These are phyloP conservation scores for Oncorhynchus keta DNA, from an alignment of 2,113 vertebrate species.

Conservation along the genomic window DNA sequence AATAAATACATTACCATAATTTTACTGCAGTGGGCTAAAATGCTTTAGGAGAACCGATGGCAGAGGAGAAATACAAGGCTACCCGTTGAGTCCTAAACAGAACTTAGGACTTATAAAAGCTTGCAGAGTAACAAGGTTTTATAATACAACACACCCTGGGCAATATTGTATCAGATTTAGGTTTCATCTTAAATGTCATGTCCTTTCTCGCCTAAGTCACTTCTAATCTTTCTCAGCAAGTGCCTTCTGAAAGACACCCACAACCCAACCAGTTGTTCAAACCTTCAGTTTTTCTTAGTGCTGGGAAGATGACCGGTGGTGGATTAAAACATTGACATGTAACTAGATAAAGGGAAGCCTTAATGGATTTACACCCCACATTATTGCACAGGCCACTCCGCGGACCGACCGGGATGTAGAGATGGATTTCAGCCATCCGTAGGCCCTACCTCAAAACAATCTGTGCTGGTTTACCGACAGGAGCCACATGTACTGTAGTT, in stretches of 20 bases:
- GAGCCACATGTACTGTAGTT: background rate
- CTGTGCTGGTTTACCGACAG: background rate
- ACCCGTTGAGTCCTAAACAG: background rate
- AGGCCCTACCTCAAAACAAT: background rate
- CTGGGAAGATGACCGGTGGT: background rate
- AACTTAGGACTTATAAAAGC: too few relatives aligned
- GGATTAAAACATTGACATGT: conserved; percentile 5
- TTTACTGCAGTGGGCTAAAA: background rate
- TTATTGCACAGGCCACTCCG: background rate
- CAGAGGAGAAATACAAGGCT: background rate
- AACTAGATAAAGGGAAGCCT: conserved; percentile 1
- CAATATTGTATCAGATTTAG: conserved; percentile 17
- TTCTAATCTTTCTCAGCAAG: conserved; percentile 14
- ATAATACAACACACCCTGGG: conserved; percentile 36
- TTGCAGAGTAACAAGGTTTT: background rate
- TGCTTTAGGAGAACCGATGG: background rate
- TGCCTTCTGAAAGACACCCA: background rate
- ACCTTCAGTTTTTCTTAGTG: background rate
- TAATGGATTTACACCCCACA: background rate
- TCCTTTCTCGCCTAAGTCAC: conserved; percentile 28
- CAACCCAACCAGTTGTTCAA: background rate
- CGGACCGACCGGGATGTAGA: background rate
- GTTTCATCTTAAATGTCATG: conserved; percentile 25
- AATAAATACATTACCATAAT: too few relatives aligned
- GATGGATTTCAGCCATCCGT: background rate